Evolutionary conservation across 2,797 vertebrate species (phyloP).

Genomic region (Poeciliopsis infans): DNA sequence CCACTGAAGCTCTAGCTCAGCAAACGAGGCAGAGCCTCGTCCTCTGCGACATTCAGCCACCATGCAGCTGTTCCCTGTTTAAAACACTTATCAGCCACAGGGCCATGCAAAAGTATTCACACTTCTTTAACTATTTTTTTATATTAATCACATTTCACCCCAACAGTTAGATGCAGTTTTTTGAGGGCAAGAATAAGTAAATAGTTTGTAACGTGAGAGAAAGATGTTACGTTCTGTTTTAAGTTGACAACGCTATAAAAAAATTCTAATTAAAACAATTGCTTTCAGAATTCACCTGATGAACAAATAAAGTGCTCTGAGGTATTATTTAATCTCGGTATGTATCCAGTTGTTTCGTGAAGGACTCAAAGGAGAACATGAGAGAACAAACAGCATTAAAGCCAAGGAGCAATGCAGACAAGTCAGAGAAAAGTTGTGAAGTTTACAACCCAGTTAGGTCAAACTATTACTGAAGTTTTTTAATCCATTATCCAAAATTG

Average conservation of each 20-base stretch:
- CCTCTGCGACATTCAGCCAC: conserved; percentile 33
- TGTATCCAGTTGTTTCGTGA: neutral
- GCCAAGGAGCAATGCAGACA: neutral
- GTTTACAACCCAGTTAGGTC: neutral
- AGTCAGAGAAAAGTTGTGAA: neutral
- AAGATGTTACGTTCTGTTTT: neutral
- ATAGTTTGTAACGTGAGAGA: neutral
- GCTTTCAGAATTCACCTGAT: neutral
- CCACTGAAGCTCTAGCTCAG: conserved; percentile 43
- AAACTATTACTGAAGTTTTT: neutral
- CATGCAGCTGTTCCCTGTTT: neutral
- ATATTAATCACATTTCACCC: neutral
- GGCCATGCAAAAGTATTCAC: neutral
- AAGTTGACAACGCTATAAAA: neutral
- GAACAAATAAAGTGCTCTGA: neutral
- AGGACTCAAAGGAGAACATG: neutral
- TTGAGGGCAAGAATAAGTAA: neutral
- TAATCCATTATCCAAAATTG: neutral
- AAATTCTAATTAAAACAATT: neutral
- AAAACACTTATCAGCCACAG: conserved; percentile 38
- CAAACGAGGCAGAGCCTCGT: conserved; percentile 60
- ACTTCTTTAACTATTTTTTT: neutral
- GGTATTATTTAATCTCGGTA: neutral
- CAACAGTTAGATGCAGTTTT: neutral
- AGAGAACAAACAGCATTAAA: neutral